Evolutionary conservation across 2,797 vertebrate genomes (phyloP).

Genomic region (Esox lucius): DNA sequence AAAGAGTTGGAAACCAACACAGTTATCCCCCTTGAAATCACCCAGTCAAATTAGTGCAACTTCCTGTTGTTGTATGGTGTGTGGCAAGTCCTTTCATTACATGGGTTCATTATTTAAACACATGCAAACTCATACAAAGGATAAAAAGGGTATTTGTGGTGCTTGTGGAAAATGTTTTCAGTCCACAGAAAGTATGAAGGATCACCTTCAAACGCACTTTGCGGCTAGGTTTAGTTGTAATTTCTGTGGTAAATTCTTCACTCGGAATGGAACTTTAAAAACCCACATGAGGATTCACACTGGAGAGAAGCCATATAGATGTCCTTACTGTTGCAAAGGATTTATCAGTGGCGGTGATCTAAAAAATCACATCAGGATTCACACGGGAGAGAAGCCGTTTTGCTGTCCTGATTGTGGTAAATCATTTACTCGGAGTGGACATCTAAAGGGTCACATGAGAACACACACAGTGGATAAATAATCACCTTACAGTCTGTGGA

Average conservation of each 20-base stretch:
- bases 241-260: neutral
- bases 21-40: neutral
- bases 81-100: neutral
- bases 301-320: neutral
- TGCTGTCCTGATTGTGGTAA: neutral
- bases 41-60: neutral
- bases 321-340: neutral
- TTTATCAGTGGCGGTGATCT: neutral
- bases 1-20: neutral
- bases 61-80: neutral
- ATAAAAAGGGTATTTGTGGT: neutral
- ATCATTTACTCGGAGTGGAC: neutral
- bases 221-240: neutral
- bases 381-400: neutral
- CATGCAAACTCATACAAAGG: neutral
- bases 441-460: neutral
- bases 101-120: neutral
- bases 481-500: neutral
- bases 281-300: neutral
- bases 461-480: neutral
- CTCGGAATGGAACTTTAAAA: neutral
- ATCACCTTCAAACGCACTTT: neutral
- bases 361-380: neutral
- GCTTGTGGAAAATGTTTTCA: neutral
- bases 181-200: neutral